Percentiles rank a stretch among this genome's conserved stretches.
Conservation (phyloP, 1,140 invertebrate species). For the Holotrichia oblita region DNA sequence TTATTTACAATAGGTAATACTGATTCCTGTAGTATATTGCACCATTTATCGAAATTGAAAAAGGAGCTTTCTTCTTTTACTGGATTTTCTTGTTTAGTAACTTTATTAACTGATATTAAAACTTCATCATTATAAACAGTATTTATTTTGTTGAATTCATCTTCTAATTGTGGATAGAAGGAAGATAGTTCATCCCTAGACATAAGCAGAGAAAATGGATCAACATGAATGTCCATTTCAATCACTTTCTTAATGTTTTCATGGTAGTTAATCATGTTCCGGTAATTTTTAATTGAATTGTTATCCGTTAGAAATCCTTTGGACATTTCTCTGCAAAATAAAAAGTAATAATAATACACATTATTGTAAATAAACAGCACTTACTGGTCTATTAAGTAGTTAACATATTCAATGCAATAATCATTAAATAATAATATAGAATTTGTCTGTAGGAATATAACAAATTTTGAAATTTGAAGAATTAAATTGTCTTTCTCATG, state of each 20-base stretch:
- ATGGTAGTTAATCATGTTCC: not conserved
- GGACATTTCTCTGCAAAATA: slow-evolving; percentile 7
- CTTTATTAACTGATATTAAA: not conserved
- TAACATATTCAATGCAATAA: not conserved
- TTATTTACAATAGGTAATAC: not conserved
- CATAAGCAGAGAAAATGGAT: not conserved
- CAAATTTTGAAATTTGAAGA: not conserved
- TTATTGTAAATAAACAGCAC: not conserved
- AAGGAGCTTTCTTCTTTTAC: not conserved
- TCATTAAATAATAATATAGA: slow-evolving; percentile 9
- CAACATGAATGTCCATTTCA: not conserved
- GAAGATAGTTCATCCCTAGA: not conserved
- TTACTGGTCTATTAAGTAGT: slow-evolving; percentile 20
- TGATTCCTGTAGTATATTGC: not conserved
- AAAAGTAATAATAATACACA: not conserved
- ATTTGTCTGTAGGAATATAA: not conserved
- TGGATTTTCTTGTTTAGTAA: not conserved
- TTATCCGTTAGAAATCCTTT: not conserved
- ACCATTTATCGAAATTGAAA: not conserved
- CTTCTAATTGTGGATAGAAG: not conserved
- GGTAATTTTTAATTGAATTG: not conserved
- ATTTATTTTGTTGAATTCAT: not conserved
- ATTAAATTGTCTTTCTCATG: not conserved
- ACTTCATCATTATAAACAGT: not conserved
- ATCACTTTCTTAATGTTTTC: not conserved